Evolutionary conservation across 2,797 vertebrate genomes (phyloP), one percentile per base, ranked within the genome.

Genomic region (Sciurus carolinensis): DNA sequence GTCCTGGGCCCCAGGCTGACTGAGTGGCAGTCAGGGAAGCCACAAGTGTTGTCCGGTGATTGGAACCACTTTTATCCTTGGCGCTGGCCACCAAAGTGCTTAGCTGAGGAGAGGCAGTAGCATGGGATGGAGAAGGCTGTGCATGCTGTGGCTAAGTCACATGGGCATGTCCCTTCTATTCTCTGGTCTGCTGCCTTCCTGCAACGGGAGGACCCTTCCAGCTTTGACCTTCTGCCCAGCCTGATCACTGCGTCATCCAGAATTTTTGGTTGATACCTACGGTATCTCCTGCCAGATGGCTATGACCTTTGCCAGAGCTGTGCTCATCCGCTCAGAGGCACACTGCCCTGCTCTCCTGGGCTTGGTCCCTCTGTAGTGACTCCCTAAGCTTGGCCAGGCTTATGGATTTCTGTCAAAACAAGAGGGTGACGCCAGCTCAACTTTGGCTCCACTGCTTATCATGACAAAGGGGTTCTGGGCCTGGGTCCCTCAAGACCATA

Each of bases 351-450:
- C 7, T 52, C 91, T 86, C 73, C 87, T 20, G 80, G 87, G 54
- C 89, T 93, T 71, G 44, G 85, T 42, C 76, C 88, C 88, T 95
- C 13, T 75, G 83, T 81, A 14, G 0, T 66, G 89, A 95, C 71
- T 91, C 97, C 72, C 91, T 80, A 95, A 91, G 94, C 97, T 91
- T 96, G 95, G 93, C 81, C 81, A 95, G 95, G 84, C 96, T 90
- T 95, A 94, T 92, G 89, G 88, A 59, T 95, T 88, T 95, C 93
- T 4, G 26, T 90, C 95, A 93, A 36, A 94, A 94, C 71, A 83
- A 94, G 67, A 93, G 80, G 66, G 11, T 28, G 59, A 87, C 80
- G 67, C 80, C 87, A 77, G 87, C 30, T 93, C 67, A 94, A 81
- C 42, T 64, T 80, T 73, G 90, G 66, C 39, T 75, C 72, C 0